phyloP scores from a whole-genome alignment of 2,888 invertebrate species.

The Gastrophysa polygoni region DNA sequence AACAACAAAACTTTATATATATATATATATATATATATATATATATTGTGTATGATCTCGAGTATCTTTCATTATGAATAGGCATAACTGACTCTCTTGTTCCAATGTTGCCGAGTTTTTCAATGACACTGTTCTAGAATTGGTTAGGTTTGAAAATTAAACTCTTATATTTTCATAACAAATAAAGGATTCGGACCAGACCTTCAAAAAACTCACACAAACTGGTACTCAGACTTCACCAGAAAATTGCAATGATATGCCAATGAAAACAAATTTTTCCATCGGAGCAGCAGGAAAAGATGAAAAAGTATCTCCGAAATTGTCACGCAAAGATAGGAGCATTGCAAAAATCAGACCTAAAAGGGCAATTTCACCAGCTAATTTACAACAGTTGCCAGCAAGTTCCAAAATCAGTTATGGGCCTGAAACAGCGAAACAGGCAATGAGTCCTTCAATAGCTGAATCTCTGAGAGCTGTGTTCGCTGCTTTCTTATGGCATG shows the following conservation, averaged over 20 bases:
- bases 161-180: not conserved
- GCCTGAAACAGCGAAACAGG: constrained; percentile 74
- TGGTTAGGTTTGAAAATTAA: too few species aligned
- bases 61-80: too few species aligned
- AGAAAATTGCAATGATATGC: constrained; percentile 56
- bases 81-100: too few species aligned
- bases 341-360: constrained; percentile 60
- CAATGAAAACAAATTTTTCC: constrained; percentile 63
- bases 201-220: constrained; percentile 62
- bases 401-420: constrained; percentile 52
- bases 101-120: too few species aligned
- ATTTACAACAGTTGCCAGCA: constrained; percentile 55
- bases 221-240: constrained; percentile 77
- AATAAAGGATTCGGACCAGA: constrained; percentile 53
- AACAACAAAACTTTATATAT: too few species aligned
- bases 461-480: constrained; percentile 94
- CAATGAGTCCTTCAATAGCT: constrained; percentile 89
- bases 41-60: too few species aligned
- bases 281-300: constrained; percentile 64
- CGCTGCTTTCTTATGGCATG: constrained; percentile 96
- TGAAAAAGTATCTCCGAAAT: constrained; percentile 64
- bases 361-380: constrained; percentile 57
- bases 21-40: too few species aligned
- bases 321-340: constrained; percentile 63
- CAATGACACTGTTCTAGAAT: too few species aligned